Percentiles rank a stretch among this genome's conserved stretches.
These are phyloP conservation scores for Latrodectus hesperus DNA, from an alignment of 2,888 invertebrate genomes.

Conservation along the genomic window DNA sequence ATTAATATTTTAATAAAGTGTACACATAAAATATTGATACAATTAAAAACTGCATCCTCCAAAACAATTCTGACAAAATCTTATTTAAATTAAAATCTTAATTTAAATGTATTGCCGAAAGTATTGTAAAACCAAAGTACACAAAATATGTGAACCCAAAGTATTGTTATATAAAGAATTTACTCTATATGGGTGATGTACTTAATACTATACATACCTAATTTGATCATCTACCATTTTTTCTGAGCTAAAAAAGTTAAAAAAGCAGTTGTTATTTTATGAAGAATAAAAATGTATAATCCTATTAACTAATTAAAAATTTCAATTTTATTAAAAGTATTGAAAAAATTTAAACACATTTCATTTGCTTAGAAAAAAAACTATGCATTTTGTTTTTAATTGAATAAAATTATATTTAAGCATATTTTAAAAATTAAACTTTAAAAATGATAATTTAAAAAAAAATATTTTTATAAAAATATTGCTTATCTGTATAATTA, in stretches of 20 bases:
- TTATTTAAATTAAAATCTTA: neutral
- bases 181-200: too few species aligned
- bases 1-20: too few species aligned
- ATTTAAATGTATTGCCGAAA: too few species aligned
- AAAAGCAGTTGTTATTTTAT: neutral
- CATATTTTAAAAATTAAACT: conserved; percentile 56
- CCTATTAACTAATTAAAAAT: neutral
- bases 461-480: neutral
- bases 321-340: neutral
- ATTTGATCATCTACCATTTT: conserved; percentile 96
- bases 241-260: conserved; percentile 82
- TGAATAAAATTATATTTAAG: neutral
- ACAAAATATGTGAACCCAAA: too few species aligned
- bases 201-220: conserved; percentile 75
- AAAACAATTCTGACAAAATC: neutral
- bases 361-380: neutral
- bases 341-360: neutral
- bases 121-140: neutral
- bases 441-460: neutral
- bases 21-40: too few species aligned
- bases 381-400: neutral
- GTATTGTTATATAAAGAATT: too few species aligned
- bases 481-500: neutral
- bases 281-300: neutral
- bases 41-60: too few species aligned